These are phyloP conservation scores for Theristicus caerulescens DNA, from an alignment of 2,113 vertebrate genomes.

Conservation along the genomic window DNA sequence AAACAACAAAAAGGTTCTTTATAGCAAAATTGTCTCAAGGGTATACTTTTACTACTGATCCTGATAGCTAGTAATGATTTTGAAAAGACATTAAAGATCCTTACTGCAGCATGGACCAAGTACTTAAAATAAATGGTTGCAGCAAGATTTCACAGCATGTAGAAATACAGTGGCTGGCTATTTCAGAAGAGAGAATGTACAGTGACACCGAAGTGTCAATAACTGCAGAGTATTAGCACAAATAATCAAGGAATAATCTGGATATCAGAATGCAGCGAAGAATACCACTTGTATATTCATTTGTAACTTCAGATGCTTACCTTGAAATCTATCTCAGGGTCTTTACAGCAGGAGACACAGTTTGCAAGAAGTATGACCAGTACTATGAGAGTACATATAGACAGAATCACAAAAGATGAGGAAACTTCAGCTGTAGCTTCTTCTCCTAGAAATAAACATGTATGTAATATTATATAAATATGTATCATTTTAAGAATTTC, in stretches of 20 bases:
- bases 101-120: not conserved
- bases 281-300: not conserved
- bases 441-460: conserved; percentile 69
- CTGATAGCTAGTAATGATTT: not conserved
- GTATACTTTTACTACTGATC: not conserved
- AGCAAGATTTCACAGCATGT: not conserved
- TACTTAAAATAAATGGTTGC: not conserved
- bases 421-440: conserved; percentile 64
- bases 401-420: conserved; percentile 80
- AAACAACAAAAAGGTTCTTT: not conserved
- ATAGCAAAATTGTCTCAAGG: not conserved
- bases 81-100: not conserved
- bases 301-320: conserved; percentile 71
- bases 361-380: conserved; percentile 85
- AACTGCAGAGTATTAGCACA: not conserved
- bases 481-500: not conserved
- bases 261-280: not conserved
- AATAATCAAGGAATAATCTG: not conserved
- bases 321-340: conserved; percentile 96
- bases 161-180: not conserved
- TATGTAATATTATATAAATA: not conserved
- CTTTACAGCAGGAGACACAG: conserved; percentile 96
- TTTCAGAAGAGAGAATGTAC: not conserved
- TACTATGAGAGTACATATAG: conserved; percentile 79
- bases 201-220: not conserved